These are phyloP conservation scores for Sitophilus oryzae DNA, from an alignment of 1,140 invertebrate species.

Conservation along the genomic window DNA sequence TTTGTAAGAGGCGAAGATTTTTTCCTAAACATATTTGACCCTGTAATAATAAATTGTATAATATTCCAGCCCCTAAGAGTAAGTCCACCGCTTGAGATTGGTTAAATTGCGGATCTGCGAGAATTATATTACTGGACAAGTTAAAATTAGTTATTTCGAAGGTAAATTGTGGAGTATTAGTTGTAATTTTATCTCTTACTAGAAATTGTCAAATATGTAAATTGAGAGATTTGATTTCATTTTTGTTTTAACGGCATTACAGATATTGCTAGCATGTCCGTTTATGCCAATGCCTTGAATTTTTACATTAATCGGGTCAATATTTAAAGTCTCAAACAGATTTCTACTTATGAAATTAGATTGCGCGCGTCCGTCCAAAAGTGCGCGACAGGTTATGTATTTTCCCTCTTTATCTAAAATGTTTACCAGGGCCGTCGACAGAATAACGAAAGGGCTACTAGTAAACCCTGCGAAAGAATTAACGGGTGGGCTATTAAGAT, in stretches of 20 bases:
- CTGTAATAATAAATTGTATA: slow-evolving; percentile 14
- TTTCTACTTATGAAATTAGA: slow-evolving; percentile 7
- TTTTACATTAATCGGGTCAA: not conserved
- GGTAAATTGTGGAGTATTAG: not conserved
- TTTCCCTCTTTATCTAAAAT: slow-evolving; percentile 2
- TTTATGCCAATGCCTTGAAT: slow-evolving; percentile 7
- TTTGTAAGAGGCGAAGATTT: slow-evolving; percentile 13
- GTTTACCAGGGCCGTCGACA: slow-evolving; percentile 1
- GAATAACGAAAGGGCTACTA: slow-evolving; percentile 1
- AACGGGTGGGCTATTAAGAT: no score
- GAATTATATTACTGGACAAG: slow-evolving; percentile 1
- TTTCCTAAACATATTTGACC: slow-evolving; percentile 15
- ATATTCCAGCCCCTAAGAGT: slow-evolving; percentile 15
- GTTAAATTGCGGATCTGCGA: slow-evolving; percentile 5
- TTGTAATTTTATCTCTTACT: no score
- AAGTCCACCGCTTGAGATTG: slow-evolving; percentile 5
- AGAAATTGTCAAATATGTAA: not conserved
- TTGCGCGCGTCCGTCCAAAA: slow-evolving; percentile 3
- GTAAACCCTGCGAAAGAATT: no score
- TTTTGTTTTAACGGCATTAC: not conserved
- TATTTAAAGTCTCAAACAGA: not conserved
- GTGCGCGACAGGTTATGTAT: not conserved
- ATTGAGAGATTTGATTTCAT: not conserved
- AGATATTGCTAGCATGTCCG: not conserved
- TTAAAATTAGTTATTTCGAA: slow-evolving; percentile 1